Evolutionary conservation across 2,113 vertebrate genomes (phyloP).

Genomic region (Saccopteryx leptura): DNA sequence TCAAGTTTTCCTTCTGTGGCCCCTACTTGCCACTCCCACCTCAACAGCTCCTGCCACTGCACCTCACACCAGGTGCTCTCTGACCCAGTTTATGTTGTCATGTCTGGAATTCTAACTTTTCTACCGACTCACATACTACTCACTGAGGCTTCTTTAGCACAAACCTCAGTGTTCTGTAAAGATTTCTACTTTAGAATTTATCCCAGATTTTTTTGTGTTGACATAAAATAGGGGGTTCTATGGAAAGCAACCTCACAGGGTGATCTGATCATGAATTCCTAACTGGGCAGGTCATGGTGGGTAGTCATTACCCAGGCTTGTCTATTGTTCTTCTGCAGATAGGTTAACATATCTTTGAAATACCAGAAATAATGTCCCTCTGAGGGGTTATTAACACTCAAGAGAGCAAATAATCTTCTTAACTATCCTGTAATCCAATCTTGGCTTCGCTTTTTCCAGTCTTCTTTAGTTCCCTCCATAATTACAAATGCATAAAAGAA

Average conservation of each 20-base stretch:
- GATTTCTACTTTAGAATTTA: constrained; percentile 11
- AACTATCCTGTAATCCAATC: not conserved
- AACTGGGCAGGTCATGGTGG: not conserved
- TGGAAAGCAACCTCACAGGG: not conserved
- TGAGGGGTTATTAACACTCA: not conserved
- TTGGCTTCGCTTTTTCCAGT: not conserved
- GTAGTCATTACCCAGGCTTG: not conserved
- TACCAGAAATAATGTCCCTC: not conserved
- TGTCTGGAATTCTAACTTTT: not conserved
- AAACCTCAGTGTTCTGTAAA: not conserved
- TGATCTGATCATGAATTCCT: not conserved
- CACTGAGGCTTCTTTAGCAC: not conserved
- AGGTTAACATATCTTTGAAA: not conserved
- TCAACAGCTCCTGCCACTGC: no score
- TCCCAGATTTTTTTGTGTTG: not conserved
- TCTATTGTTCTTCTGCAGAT: not conserved
- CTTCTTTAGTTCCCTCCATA: not conserved
- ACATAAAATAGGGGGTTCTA: not conserved
- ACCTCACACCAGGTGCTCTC: not conserved
- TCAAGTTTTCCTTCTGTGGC: not conserved
- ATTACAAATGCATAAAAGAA: not conserved
- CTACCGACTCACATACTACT: not conserved
- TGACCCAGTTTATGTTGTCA: not conserved
- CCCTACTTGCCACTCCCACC: not conserved
- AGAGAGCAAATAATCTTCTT: not conserved